phyloP scores from a whole-genome alignment of 2,888 invertebrate species.

The Prosopocoilus inquinatus region DNA sequence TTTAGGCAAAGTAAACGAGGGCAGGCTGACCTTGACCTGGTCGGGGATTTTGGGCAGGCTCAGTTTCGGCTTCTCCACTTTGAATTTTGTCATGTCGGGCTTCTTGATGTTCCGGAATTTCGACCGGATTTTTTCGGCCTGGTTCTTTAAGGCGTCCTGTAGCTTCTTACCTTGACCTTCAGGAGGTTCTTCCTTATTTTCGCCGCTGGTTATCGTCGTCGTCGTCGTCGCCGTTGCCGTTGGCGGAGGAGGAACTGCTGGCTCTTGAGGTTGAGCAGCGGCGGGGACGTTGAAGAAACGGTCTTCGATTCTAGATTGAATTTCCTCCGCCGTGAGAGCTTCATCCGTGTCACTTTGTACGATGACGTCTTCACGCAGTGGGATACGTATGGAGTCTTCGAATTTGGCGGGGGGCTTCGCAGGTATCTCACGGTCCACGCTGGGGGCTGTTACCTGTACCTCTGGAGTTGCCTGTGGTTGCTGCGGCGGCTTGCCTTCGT shows the following conservation, averaged over 20 bases:
- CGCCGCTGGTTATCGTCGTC: slow-evolving; percentile 19
- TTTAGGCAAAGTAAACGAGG: slow-evolving; percentile 53
- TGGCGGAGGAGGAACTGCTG: slow-evolving; percentile 44
- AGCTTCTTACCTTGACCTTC: slow-evolving; percentile 48
- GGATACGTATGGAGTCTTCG: slow-evolving; percentile 25
- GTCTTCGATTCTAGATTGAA: slow-evolving; percentile 60
- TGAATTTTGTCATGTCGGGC: slow-evolving; percentile 57
- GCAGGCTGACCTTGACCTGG: slow-evolving; percentile 61
- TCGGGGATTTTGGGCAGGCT: slow-evolving; percentile 63
- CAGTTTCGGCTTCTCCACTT: slow-evolving; percentile 58
- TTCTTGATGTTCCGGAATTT: slow-evolving; percentile 53
- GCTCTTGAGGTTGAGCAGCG: slow-evolving; percentile 61
- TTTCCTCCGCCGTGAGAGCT: slow-evolving; percentile 46
- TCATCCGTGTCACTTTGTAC: slow-evolving; percentile 49
- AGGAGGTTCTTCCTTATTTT: slow-evolving; percentile 40
- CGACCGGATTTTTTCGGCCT: slow-evolving; percentile 69
- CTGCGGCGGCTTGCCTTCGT: slow-evolving; percentile 30
- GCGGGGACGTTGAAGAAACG: slow-evolving; percentile 56
- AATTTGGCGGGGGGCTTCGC: slow-evolving; percentile 4
- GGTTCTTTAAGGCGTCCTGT: slow-evolving; percentile 65
- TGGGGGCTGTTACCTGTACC: slow-evolving; percentile 48
- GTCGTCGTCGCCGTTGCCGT: slow-evolving; percentile 17
- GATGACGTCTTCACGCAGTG: slow-evolving; percentile 48
- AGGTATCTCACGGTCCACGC: slow-evolving; percentile 38
- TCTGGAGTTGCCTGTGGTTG: slow-evolving; percentile 23